phyloP scores from a whole-genome alignment of 1,140 invertebrate genomes.

The Tetramorium simillimum region DNA sequence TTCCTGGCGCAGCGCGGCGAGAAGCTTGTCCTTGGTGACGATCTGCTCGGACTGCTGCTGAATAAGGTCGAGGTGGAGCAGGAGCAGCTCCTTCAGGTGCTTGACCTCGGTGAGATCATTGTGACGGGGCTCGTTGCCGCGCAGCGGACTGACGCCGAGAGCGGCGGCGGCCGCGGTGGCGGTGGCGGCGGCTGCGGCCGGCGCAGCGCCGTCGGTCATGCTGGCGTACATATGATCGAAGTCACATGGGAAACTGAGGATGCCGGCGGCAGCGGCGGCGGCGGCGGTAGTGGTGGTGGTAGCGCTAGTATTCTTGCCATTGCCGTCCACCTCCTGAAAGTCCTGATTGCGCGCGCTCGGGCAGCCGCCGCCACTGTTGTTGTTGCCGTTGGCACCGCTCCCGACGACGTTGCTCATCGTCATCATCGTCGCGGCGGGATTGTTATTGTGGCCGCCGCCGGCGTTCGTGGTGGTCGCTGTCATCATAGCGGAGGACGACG shows the following conservation, averaged over 20 bases:
- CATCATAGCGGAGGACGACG: constrained; percentile 15
- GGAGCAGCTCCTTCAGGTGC: constrained; percentile 88
- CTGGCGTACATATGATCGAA: constrained; percentile 87
- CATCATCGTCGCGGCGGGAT: constrained; percentile 60
- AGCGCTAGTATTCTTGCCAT: constrained; percentile 71
- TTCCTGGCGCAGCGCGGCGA: constrained; percentile 87
- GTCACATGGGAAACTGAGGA: constrained; percentile 84
- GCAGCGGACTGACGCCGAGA: constrained; percentile 79
- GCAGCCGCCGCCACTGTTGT: constrained; percentile 45
- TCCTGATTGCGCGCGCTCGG: constrained; percentile 54
- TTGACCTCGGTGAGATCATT: constrained; percentile 87
- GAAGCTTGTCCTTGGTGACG: constrained; percentile 88
- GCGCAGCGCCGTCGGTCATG: constrained; percentile 79
- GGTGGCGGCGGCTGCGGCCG: constrained; percentile 62
- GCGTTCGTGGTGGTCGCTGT: constrained; percentile 1
- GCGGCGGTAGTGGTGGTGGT: constrained; percentile 73
- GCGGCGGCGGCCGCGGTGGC: constrained; percentile 77
- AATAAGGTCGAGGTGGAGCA: constrained; percentile 91
- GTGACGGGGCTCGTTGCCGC: constrained; percentile 83
- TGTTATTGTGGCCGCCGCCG: background rate
- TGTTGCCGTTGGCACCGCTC: constrained; percentile 41
- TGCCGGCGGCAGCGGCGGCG: constrained; percentile 72
- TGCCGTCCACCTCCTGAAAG: constrained; percentile 67
- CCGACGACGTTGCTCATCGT: constrained; percentile 58
- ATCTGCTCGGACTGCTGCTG: constrained; percentile 91